Evolutionary conservation across 2,888 invertebrate species (phyloP).

Genomic region (Sarcophaga rosellei): DNA sequence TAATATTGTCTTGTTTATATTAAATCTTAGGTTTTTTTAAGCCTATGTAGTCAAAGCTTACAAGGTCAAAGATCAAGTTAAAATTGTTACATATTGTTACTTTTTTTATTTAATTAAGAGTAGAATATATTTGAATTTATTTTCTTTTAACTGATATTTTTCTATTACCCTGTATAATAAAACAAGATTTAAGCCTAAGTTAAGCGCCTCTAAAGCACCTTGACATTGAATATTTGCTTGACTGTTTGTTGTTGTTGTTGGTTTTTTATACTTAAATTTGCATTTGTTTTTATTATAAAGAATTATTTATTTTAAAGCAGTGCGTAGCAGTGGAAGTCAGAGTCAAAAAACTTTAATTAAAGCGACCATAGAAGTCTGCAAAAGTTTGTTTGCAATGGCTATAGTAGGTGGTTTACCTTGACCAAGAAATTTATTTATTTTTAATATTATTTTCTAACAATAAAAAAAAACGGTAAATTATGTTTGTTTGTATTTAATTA

Average conservation of each 20-base stretch:
- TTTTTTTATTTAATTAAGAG: too few species aligned
- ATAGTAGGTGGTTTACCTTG: background rate
- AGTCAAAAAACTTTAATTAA: background rate
- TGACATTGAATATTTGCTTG: slow-evolving; percentile 39
- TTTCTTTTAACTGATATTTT: too few species aligned
- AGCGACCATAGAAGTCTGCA: background rate
- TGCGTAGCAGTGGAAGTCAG: background rate
- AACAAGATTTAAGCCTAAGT: too few species aligned
- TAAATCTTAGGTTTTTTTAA: too few species aligned
- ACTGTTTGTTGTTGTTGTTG: background rate
- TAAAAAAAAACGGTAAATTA: too few species aligned
- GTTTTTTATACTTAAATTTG: background rate
- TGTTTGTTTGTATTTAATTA: too few species aligned
- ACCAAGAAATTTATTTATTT: background rate
- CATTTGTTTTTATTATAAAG: background rate
- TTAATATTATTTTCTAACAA: background rate
- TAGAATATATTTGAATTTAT: too few species aligned
- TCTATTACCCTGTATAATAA: too few species aligned
- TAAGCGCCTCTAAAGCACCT: slow-evolving; percentile 38
- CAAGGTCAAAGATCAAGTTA: too few species aligned
- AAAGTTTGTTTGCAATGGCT: background rate
- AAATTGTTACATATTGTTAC: too few species aligned
- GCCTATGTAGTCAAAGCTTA: too few species aligned
- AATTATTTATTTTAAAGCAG: background rate
- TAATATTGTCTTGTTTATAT: too few species aligned